Evolutionary conservation across 1,140 invertebrate genomes (phyloP).

Genomic region (Drosophila sp.): DNA sequence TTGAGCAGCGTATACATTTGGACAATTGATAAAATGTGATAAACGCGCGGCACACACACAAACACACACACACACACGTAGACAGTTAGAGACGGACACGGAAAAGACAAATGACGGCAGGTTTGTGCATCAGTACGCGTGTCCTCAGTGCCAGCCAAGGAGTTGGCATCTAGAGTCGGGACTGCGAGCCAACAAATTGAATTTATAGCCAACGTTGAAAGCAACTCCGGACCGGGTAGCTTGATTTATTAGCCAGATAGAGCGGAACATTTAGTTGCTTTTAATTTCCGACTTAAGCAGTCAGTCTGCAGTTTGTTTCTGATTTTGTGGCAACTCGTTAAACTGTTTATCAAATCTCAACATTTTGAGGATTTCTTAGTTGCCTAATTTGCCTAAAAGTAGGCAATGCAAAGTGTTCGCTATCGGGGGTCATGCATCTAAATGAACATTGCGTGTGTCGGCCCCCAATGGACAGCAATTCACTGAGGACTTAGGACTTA

Average conservation of each 20-base stretch:
- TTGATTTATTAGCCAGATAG: constrained; percentile 79
- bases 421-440: constrained; percentile 79
- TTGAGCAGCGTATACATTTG: constrained; percentile 75
- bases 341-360: constrained; percentile 44
- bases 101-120: constrained; percentile 75
- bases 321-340: constrained; percentile 19
- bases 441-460: constrained; percentile 73
- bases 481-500: constrained; percentile 24
- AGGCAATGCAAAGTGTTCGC: constrained; percentile 50
- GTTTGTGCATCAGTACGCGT: constrained; percentile 72
- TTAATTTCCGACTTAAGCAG: constrained; percentile 76
- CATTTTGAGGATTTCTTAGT: constrained; percentile 18
- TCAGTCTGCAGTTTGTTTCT: constrained; percentile 36
- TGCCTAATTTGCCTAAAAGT: constrained; percentile 79
- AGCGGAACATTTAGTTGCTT: constrained; percentile 70
- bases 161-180: constrained; percentile 29
- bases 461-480: neutral
- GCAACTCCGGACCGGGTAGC: constrained; percentile 16
- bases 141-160: constrained; percentile 37
- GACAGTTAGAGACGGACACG: constrained; percentile 18
- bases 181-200: constrained; percentile 73
- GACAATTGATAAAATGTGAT: constrained; percentile 83
- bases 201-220: constrained; percentile 72
- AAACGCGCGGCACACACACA: constrained; percentile 49
- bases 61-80: constrained; percentile 12